phyloP scores from a whole-genome alignment of 2,113 vertebrate species.

The Forbesichthys papilliferus region DNA sequence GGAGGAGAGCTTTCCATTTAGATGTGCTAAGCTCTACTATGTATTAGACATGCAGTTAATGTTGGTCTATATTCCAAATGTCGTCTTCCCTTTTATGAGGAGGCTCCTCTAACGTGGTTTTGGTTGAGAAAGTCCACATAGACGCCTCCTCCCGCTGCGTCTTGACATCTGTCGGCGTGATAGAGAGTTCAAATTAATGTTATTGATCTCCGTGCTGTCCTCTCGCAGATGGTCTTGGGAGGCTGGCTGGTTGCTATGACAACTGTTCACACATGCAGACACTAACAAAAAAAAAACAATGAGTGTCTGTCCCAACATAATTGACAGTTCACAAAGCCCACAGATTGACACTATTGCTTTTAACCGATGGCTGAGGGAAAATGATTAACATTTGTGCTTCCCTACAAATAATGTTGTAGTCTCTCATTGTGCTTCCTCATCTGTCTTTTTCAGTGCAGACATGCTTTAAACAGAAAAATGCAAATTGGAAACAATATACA shows the following conservation, averaged over 20 bases:
- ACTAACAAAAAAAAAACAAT: neutral
- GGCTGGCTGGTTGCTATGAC: neutral
- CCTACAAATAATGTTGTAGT: neutral
- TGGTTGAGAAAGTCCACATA: constrained; percentile 2
- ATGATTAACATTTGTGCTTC: neutral
- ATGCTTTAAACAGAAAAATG: constrained; percentile 15
- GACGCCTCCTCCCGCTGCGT: neutral
- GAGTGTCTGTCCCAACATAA: neutral
- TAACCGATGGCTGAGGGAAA: neutral
- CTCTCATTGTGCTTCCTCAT: neutral
- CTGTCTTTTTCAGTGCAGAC: constrained; percentile 5
- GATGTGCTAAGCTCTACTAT: constrained; percentile 30
- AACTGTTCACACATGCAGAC: neutral
- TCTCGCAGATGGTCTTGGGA: constrained; percentile 35
- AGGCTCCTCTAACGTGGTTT: neutral
- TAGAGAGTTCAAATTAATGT: constrained; percentile 30
- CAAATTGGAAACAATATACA: constrained; percentile 43
- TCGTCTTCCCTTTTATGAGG: neutral
- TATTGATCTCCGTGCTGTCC: constrained; percentile 41
- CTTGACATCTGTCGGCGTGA: constrained; percentile 29
- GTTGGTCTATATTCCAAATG: neutral
- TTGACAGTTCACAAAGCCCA: constrained; percentile 1
- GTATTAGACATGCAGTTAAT: constrained; percentile 9
- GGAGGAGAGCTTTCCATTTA: constrained; percentile 43
- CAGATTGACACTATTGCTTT: neutral